Percentiles rank a stretch among this genome's conserved stretches.
These are phyloP conservation scores for Enteromius viviparus DNA, from an alignment of 2,797 vertebrate genomes.

Conservation along the genomic window DNA sequence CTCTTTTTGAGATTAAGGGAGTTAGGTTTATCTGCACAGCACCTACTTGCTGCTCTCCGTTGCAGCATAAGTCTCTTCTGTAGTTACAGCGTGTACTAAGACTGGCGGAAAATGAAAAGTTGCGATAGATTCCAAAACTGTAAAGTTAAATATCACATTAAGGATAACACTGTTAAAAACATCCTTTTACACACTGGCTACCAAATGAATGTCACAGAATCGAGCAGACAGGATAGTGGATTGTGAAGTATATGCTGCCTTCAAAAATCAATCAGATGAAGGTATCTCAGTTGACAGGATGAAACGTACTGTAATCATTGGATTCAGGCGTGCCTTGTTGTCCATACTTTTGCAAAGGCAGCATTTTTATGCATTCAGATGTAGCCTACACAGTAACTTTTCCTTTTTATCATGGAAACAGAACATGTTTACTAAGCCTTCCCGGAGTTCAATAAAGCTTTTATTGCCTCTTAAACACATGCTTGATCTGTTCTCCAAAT, in stretches of 20 bases:
- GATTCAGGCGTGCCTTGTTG: not conserved
- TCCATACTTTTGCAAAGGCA: not conserved
- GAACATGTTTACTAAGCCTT: not conserved
- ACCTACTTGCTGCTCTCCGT: too few relatives aligned
- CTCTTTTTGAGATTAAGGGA: too few relatives aligned
- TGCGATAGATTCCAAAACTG: too few relatives aligned
- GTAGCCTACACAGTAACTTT: not conserved
- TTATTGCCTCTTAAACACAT: not conserved
- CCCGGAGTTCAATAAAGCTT: not conserved
- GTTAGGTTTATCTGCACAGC: too few relatives aligned
- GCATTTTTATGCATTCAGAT: not conserved
- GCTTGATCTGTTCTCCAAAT: not conserved
- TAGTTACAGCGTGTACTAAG: too few relatives aligned
- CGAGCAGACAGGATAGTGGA: not conserved
- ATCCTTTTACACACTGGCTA: not conserved
- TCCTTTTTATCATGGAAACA: not conserved
- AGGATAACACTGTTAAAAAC: not conserved
- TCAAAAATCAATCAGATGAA: slow-evolving; percentile 1
- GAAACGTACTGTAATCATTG: not conserved
- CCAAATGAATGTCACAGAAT: not conserved
- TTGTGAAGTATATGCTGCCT: not conserved
- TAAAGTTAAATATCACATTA: too few relatives aligned
- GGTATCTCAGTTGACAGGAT: not conserved
- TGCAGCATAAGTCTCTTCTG: too few relatives aligned
- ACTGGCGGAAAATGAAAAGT: too few relatives aligned